Evolutionary conservation across 2,888 invertebrate species (phyloP), one percentile per base, ranked within the genome.

Genomic region (Thereva nobilitata): DNA sequence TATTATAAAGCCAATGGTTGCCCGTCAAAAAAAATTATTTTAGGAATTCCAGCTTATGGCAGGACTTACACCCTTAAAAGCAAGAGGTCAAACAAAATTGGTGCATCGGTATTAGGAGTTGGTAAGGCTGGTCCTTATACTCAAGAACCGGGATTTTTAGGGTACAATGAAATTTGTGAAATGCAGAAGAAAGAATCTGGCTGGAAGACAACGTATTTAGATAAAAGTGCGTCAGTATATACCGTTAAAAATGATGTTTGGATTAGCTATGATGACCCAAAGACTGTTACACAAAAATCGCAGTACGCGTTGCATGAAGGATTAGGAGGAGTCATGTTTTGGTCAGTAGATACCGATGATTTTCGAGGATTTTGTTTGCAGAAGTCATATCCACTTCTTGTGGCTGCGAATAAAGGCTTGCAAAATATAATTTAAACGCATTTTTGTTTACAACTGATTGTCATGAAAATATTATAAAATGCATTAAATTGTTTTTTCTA

Each of bases 301-400:
- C 61, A 77, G 44, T 82, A 77, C 68, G 82, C 78, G 0, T 49
- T 78, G 37, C 71, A 76, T 0, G 69, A 76, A 47, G 74, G 76
- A 0, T 72, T 85, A n/a, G 83, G 79, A 9, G 85, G 85, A 1
- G 76, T 81, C 6, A 84, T 85, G 84, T 73, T 84, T 34, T 85
- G 84, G 84, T 80, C 84, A 0, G 73, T 84, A 41, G 84, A 85
- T 70, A 83, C 82, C 2, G 84, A 85, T 71, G 84, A 84, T 72
- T 84, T 84, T 72, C 68, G 66, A 0, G 81, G 80, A 3, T 63
- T 69, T n/a, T 81, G 78, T 52, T 74, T 75, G 52, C 73, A 75
- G 9, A 71, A 68, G 4, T 71, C 73, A 10, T 82, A 78, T 72
- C 81, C 82, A 0, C 72, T 83, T 23, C 69, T 83, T 9, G 75